These are phyloP conservation scores for Drosophila recens DNA, from an alignment of 2,888 invertebrate genomes.

Conservation along the genomic window DNA sequence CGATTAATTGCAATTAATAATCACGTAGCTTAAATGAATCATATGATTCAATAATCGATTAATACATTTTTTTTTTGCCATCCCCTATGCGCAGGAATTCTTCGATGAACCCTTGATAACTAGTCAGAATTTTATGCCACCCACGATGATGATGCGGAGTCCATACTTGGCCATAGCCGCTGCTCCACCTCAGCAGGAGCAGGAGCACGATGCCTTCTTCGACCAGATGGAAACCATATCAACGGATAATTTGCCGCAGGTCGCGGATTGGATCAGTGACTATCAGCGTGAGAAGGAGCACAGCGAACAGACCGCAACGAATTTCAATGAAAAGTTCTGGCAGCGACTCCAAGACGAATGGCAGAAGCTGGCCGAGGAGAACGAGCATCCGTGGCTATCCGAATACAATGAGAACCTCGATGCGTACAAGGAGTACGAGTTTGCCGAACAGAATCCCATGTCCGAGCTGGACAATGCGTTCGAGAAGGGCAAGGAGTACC, in stretches of 20 bases:
- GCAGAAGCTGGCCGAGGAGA: conserved; percentile 89
- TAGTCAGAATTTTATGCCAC: conserved; percentile 44
- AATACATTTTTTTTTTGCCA: no score
- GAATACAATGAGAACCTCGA: conserved; percentile 88
- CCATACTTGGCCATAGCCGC: conserved; percentile 50
- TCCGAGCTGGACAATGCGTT: conserved; percentile 91
- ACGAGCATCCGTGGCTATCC: conserved; percentile 90
- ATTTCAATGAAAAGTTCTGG: conserved; percentile 88
- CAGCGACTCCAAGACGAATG: conserved; percentile 90
- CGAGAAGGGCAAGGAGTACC: conserved; percentile 93
- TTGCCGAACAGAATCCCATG: conserved; percentile 93
- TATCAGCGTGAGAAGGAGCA: conserved; percentile 87
- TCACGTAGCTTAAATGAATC: no score
- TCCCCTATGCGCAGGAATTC: conserved; percentile 82
- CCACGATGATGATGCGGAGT: conserved; percentile 54
- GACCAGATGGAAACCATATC: conserved; percentile 58
- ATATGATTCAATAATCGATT: no score
- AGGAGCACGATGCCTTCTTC: conserved; percentile 58
- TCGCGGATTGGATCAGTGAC: conserved; percentile 85
- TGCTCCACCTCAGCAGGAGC: conserved; percentile 8
- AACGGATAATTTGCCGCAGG: conserved; percentile 56
- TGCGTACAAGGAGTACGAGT: conserved; percentile 87
- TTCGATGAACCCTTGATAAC: conserved; percentile 74
- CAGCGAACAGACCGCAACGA: conserved; percentile 88
- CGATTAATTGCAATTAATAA: no score